These are phyloP conservation scores for Cercopithecus mona DNA, from an alignment of 2,113 vertebrate genomes.

Conservation along the genomic window DNA sequence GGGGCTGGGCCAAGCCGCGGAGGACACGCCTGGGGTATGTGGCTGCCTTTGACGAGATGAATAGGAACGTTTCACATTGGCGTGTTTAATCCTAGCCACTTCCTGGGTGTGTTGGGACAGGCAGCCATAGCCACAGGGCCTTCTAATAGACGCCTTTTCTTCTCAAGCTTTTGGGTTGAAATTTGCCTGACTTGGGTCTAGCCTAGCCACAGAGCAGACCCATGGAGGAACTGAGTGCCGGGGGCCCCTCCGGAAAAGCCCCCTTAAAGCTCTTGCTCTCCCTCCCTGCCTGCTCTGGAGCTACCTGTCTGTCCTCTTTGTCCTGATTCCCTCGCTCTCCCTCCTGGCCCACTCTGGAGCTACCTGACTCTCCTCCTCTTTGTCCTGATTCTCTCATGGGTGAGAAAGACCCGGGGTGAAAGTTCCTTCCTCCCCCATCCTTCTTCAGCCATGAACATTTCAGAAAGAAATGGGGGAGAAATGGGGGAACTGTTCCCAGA, in stretches of 20 bases:
- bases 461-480: not conserved
- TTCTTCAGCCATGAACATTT: not conserved
- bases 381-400: not conserved
- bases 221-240: fast-evolving
- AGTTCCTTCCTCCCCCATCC: not conserved
- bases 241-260: not conserved
- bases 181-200: not conserved
- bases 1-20: not conserved
- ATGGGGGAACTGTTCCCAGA: not conserved
- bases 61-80: fast-evolving
- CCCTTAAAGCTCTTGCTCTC: too few relatives aligned
- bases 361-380: not conserved
- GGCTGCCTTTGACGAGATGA: not conserved
- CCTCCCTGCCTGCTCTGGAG: too few relatives aligned
- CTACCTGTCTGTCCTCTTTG: not conserved
- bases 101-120: not conserved
- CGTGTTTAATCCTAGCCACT: too few relatives aligned
- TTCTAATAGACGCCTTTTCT: not conserved
- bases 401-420: not conserved
- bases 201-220: not conserved
- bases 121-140: not conserved
- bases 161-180: not conserved
- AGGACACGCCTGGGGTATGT: not conserved
- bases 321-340: not conserved
- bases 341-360: too few relatives aligned